Conservation (phyloP, 2,888 invertebrate species). For the Apeira syringaria region DNA sequence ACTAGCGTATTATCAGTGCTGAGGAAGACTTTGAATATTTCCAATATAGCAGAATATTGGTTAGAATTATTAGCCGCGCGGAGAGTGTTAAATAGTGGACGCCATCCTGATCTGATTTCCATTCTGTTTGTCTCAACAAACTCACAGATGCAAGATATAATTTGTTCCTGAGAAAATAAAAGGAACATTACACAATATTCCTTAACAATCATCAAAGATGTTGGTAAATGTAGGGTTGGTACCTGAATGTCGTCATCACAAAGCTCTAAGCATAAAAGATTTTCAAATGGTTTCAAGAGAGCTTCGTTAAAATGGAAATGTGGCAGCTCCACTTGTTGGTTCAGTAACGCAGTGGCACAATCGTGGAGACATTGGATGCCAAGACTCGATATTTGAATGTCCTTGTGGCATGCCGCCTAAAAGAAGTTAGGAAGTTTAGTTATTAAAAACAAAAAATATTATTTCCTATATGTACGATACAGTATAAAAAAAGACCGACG, state of each 20-base stretch:
- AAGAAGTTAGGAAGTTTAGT: too few relatives aligned
- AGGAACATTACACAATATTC: neutral
- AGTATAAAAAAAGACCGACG: too few relatives aligned
- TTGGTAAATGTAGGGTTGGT: slow-evolving; percentile 8
- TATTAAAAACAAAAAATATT: too few relatives aligned
- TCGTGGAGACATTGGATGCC: slow-evolving; percentile 97
- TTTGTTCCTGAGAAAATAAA: slow-evolving; percentile 86
- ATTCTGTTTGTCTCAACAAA: slow-evolving; percentile 97
- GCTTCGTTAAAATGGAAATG: slow-evolving; percentile 98
- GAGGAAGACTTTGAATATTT: slow-evolving; percentile 97
- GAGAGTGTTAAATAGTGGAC: slow-evolving; percentile 96
- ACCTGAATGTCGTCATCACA: slow-evolving; percentile 97
- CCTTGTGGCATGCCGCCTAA: slow-evolving; percentile 95
- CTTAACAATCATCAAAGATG: neutral
- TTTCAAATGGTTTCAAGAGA: slow-evolving; percentile 97
- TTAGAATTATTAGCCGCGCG: slow-evolving; percentile 92
- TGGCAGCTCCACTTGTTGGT: slow-evolving; percentile 93
- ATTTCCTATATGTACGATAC: too few relatives aligned
- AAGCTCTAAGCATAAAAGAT: slow-evolving; percentile 94
- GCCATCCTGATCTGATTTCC: slow-evolving; percentile 98
- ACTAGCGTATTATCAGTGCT: slow-evolving; percentile 96
- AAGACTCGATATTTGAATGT: slow-evolving; percentile 93
- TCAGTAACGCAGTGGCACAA: slow-evolving; percentile 93
- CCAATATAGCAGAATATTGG: slow-evolving; percentile 89
- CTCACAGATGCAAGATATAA: slow-evolving; percentile 97